Base-by-base conservation (phyloP, 2,113 vertebrate genomes). In the Psittacus erithacus region DNA sequence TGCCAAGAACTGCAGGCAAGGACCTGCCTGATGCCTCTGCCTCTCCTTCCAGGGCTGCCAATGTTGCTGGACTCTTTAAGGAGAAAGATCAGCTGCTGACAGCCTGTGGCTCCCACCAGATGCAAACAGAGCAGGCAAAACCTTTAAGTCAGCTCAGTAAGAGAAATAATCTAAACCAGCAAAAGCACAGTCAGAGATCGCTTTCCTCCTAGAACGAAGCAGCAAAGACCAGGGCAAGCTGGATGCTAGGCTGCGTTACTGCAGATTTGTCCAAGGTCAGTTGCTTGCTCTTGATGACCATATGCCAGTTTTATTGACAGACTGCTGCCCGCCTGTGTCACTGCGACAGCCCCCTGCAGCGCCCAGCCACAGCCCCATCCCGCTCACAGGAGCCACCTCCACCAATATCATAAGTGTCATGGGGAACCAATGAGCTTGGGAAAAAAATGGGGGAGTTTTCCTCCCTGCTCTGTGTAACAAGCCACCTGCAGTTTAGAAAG, bases 361-460 rank as follows among this genome's bases (percentile, higher is more conserved):
- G 29, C 15, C 20, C 57, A 83, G 59, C 31, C 3, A 0, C 92
- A 82, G 62, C 49, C 43, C 13, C 47, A 73, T 53, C 29, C n/a
- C 0, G 3, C 55, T 24, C 65, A n/a, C 0, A 0, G 39, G 9
- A 73, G n/a, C 10, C 67, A 65, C 47, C 31, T 63, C 47, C 0
- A 2, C 39, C 74, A 78, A 43, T 25, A 2, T 3, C 4, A 1
- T 5, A 5, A 2, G 22, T 53, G 46, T 16, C 10, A 3, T 4
- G 4, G 70, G 49, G 47, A 91, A 38, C 28, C 57, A 77, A 3
- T 5, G 33, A 76, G 44, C 53, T 67, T 4, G 4, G 67, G 18
- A 15, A 62, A 52, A 70, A 53, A 39, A 1, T 27, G 7, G 38
- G 39, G 64, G 70, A 60, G 23, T 63, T 78, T 93, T 92, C 50